Evolutionary conservation across 2,888 invertebrate genomes (phyloP).

Genomic region (Gymnoscelis rufifasciata): DNA sequence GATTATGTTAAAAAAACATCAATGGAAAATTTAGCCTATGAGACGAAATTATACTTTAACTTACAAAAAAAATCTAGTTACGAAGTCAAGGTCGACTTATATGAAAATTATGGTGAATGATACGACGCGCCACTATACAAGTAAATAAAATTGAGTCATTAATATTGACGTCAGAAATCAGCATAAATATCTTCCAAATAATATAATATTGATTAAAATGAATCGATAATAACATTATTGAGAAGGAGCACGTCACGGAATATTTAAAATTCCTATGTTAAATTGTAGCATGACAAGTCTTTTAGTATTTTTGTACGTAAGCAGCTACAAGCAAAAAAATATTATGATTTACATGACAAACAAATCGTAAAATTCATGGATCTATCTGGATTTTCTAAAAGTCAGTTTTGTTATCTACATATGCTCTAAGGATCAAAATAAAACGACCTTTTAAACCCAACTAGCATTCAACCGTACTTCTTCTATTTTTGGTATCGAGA

Average conservation of each 20-base stretch:
- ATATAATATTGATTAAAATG: constrained; percentile 32
- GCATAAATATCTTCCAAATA: constrained; percentile 35
- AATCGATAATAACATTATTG: constrained; percentile 5
- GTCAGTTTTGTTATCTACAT: not conserved
- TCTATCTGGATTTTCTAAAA: not conserved
- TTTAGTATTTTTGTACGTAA: not conserved
- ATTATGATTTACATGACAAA: not conserved
- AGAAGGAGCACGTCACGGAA: constrained; percentile 44
- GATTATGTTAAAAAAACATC: too few species aligned
- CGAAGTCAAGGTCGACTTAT: not conserved
- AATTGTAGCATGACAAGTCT: not conserved
- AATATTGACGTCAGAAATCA: constrained; percentile 18
- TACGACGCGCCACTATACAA: not conserved
- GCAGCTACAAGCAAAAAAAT: not conserved
- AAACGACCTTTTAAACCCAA: constrained; percentile 4
- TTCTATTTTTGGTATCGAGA: constrained; percentile 10
- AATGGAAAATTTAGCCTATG: too few species aligned
- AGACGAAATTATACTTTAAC: too few species aligned
- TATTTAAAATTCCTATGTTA: constrained; percentile 27
- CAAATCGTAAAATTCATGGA: not conserved
- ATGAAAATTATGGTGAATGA: not conserved
- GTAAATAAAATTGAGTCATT: constrained; percentile 9
- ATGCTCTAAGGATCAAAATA: not conserved
- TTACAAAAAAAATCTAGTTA: not conserved
- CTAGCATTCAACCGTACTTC: not conserved